Conservation (phyloP, 1,140 invertebrate species). For the Drosophila nigromelanica region DNA sequence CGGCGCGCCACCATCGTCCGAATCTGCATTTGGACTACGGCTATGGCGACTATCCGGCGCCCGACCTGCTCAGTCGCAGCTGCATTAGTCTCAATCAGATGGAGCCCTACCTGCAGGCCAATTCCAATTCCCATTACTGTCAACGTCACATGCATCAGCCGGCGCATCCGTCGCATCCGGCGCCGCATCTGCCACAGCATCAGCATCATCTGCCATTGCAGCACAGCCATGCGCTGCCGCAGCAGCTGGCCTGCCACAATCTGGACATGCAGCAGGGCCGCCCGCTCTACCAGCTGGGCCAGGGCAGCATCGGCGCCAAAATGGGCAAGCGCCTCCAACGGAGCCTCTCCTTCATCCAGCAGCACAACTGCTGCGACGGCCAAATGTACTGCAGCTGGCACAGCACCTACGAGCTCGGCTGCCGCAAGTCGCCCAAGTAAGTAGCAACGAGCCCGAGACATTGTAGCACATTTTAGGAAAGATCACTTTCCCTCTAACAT, state of each 20-base stretch:
- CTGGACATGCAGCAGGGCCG: constrained; percentile 26
- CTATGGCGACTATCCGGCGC: constrained; percentile 73
- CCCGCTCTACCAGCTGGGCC: constrained; percentile 60
- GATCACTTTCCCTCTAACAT: too few relatives aligned
- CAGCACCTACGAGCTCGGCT: constrained; percentile 73
- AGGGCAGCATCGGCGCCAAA: constrained; percentile 69
- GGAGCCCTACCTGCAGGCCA: constrained; percentile 60
- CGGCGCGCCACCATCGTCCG: constrained; percentile 63
- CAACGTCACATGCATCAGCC: constrained; percentile 60
- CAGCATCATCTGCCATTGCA: constrained; percentile 45
- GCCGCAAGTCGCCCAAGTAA: constrained; percentile 74
- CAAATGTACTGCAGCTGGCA: constrained; percentile 76
- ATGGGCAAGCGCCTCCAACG: constrained; percentile 79
- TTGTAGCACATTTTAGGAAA: too few relatives aligned
- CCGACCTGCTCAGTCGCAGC: constrained; percentile 79
- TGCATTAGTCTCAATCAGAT: constrained; percentile 82
- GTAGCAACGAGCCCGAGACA: too few relatives aligned
- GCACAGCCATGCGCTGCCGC: constrained; percentile 26
- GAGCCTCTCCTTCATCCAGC: constrained; percentile 81
- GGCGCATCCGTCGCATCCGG: constrained; percentile 35
- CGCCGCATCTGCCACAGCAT: constrained; percentile 4
- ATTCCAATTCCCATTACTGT: constrained; percentile 44
- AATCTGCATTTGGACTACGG: constrained; percentile 59
- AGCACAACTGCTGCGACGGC: constrained; percentile 79
- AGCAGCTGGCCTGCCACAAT: constrained; percentile 42